These are phyloP conservation scores for Campoletis sonorensis DNA, from an alignment of 1,140 invertebrate species.

Conservation along the genomic window DNA sequence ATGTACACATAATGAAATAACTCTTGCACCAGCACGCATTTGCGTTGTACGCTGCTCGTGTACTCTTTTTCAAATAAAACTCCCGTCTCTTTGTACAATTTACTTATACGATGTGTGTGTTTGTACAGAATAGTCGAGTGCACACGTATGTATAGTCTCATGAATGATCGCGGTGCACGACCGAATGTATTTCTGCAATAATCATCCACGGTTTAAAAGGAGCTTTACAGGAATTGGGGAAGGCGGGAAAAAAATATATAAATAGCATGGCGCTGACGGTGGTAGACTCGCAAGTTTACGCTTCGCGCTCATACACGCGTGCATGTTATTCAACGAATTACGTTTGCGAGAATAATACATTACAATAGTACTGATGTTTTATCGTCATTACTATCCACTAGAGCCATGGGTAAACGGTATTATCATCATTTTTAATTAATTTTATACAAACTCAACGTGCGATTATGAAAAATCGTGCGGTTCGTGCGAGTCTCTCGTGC, in stretches of 20 bases:
- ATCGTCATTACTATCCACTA: neutral
- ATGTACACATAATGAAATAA: too few species aligned
- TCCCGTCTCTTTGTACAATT: too few species aligned
- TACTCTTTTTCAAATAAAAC: too few species aligned
- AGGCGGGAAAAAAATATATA: neutral
- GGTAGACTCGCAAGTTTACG: neutral
- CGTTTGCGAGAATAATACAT: neutral
- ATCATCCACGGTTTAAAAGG: neutral
- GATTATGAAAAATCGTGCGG: too few species aligned
- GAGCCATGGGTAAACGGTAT: neutral
- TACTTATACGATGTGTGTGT: too few species aligned
- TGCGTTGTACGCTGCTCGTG: too few species aligned
- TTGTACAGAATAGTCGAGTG: neutral
- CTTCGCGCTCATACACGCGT: neutral
- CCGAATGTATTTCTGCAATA: neutral
- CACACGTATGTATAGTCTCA: conserved; percentile 12
- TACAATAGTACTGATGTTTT: neutral
- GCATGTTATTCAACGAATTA: conserved; percentile 4
- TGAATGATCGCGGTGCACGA: conserved; percentile 2
- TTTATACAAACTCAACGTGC: too few species aligned
- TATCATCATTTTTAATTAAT: too few species aligned
- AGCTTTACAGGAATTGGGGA: neutral
- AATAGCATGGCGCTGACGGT: neutral
- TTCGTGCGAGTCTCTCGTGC: too few species aligned
- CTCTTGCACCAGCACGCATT: too few species aligned